Conservation (phyloP, 2,888 invertebrate genomes). For the Marronus borbonicus region DNA sequence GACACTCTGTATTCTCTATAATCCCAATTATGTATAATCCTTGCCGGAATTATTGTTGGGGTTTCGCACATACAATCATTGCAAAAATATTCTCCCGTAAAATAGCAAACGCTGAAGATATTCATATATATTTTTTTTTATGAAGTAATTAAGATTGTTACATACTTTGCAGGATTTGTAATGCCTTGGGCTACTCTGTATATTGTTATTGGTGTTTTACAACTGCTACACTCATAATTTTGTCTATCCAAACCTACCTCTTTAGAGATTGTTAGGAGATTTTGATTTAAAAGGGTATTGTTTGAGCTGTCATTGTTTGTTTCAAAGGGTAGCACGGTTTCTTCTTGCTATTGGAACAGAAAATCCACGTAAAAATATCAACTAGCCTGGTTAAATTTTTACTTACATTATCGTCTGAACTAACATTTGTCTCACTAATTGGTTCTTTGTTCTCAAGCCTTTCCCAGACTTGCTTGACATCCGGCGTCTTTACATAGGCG, state of each 20-base stretch:
- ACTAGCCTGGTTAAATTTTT: neutral
- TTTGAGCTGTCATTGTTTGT: neutral
- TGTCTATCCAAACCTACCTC: slow-evolving; percentile 90
- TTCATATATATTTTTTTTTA: slow-evolving; percentile 21
- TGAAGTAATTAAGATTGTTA: slow-evolving; percentile 11
- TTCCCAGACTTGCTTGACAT: slow-evolving; percentile 77
- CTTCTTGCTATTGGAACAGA: neutral
- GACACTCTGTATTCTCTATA: slow-evolving; percentile 82
- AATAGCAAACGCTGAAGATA: slow-evolving; percentile 81
- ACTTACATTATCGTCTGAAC: neutral
- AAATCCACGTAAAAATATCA: neutral
- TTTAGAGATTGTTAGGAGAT: slow-evolving; percentile 78
- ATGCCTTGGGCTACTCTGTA: slow-evolving; percentile 26
- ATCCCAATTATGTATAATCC: slow-evolving; percentile 96
- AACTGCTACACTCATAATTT: slow-evolving; percentile 88
- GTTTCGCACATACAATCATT: slow-evolving; percentile 89
- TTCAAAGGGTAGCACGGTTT: neutral
- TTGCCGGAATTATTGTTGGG: slow-evolving; percentile 86
- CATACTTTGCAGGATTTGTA: slow-evolving; percentile 40
- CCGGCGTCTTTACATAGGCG: slow-evolving; percentile 71
- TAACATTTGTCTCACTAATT: slow-evolving; percentile 62
- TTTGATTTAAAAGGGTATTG: slow-evolving; percentile 58
- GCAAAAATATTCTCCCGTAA: slow-evolving; percentile 93
- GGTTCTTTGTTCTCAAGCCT: slow-evolving; percentile 64
- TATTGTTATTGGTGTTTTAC: slow-evolving; percentile 74